These are phyloP conservation scores for Drosophila trapezifrons DNA, from an alignment of 1,140 invertebrate species.

Conservation along the genomic window DNA sequence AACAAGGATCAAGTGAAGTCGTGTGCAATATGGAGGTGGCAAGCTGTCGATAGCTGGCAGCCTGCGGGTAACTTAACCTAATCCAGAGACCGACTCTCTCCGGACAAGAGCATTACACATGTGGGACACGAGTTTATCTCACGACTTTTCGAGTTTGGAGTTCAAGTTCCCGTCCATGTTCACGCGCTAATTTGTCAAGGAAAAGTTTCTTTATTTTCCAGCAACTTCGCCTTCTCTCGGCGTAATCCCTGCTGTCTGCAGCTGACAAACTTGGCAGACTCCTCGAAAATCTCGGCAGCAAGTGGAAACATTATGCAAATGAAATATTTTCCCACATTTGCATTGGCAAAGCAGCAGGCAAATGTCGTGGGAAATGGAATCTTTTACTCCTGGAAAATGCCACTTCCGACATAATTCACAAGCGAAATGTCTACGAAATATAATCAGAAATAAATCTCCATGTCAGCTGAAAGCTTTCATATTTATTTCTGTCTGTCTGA, in stretches of 20 bases:
- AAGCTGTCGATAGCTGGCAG: slow-evolving; percentile 36
- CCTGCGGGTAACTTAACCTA: slow-evolving; percentile 42
- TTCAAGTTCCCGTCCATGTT: background rate
- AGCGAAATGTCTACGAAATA: slow-evolving; percentile 36
- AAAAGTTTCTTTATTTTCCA: slow-evolving; percentile 27
- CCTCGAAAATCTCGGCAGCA: slow-evolving; percentile 39
- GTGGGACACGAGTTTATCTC: slow-evolving; percentile 49
- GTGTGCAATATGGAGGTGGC: slow-evolving; percentile 45
- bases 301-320: slow-evolving; percentile 64
- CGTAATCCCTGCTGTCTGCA: slow-evolving; percentile 42
- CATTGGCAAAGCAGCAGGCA: slow-evolving; percentile 52
- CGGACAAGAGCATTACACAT: slow-evolving; percentile 48
- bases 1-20: slow-evolving; percentile 45
- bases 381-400: slow-evolving; percentile 44
- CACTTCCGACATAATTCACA: slow-evolving; percentile 46
- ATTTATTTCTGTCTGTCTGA: background rate
- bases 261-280: slow-evolving; percentile 39
- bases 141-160: slow-evolving; percentile 18
- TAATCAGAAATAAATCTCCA: slow-evolving; percentile 26
- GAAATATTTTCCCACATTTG: slow-evolving; percentile 59
- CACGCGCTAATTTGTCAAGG: slow-evolving; percentile 43
- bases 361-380: slow-evolving; percentile 29
- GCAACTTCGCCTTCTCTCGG: slow-evolving; percentile 1
- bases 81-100: slow-evolving; percentile 24
- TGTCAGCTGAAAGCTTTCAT: slow-evolving; percentile 9